Base-by-base conservation (phyloP, 92 coral and sea anemone species). In the Pocillopora meandrina region DNA sequence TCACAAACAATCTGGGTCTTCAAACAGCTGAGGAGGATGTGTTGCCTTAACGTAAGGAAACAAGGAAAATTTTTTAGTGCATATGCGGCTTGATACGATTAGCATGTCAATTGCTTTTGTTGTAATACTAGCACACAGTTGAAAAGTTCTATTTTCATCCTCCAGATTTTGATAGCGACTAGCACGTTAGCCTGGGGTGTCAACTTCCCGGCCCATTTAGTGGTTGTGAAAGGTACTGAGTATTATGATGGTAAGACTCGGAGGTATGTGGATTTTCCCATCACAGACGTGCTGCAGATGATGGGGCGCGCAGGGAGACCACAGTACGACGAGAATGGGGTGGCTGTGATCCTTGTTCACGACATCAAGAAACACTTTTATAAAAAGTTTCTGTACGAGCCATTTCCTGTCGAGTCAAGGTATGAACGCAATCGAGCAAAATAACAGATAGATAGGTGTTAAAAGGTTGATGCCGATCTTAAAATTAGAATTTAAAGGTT, bases 281-380 rank as follows among this genome's bases (percentile, higher is more conserved):
- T 97, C 89, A 97, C 99, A 14, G 99, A 97, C 81, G 99, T 97
- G 72, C 87, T 97, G 58, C 99, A 97, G 89, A 97, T 97, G 99
- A 97, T 97, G 99, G 99, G 99, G 8, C 92, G 99, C 56, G 99
- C 99, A 36, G 99, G 99, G 14, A 89, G 99, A 60, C 99, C 99
- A 59, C 99, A 97, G 91, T 97, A 90, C 73, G 99, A 97, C 62
- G 99, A 97, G 72, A 89, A 90, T 78, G 99, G 99, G n/a, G 98
- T 93, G 81, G 99, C 99, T 52, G 94, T 94, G 70, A 97, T 97
- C 34, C 90, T 97, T n/a, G 99, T 97, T 8, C 99, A 97, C 61
- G 99, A 97, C 88, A 89, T 94, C 89, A 97, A 97, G 90, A 97
- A 97, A 77, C 99, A 97, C 84, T 97, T 97, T 82, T 97, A 97